These are phyloP conservation scores for Caenorhabditis tropicalis DNA, from an alignment of 1,140 invertebrate genomes.

Conservation along the genomic window DNA sequence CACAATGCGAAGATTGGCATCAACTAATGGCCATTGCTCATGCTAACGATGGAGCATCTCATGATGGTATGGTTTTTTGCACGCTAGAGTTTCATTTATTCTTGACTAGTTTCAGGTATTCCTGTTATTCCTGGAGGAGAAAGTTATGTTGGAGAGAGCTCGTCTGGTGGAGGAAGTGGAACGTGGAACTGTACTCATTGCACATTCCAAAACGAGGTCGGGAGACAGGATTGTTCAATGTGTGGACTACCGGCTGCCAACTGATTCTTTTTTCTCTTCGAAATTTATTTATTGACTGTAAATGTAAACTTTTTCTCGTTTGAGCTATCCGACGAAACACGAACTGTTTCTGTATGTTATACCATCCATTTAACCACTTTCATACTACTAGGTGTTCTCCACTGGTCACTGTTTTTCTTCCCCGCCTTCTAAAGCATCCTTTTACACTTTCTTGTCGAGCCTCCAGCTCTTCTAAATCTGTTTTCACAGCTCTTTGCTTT, in stretches of 20 bases:
- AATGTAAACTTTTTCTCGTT: neutral
- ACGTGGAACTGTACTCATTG: conserved; percentile 66
- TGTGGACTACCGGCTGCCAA: conserved; percentile 62
- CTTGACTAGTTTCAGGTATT: conserved; percentile 10
- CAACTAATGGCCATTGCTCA: conserved; percentile 56
- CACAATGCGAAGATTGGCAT: conserved; percentile 63
- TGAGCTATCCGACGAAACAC: too few relatives aligned
- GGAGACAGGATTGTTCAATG: conserved; percentile 61
- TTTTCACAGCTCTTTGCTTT: too few relatives aligned
- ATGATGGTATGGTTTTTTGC: neutral
- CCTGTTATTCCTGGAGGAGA: neutral
- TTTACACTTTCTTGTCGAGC: too few relatives aligned
- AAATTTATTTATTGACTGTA: conserved; percentile 3
- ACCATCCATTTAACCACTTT: too few relatives aligned
- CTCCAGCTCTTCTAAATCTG: too few relatives aligned
- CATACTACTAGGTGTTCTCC: too few relatives aligned
- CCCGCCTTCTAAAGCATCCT: too few relatives aligned
- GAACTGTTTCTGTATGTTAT: too few relatives aligned
- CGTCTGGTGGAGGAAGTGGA: neutral
- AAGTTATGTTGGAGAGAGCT: neutral
- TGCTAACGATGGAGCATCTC: conserved; percentile 22
- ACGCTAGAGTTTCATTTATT: neutral
- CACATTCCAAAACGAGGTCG: conserved; percentile 65
- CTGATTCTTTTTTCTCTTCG: neutral
- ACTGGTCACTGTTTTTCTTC: too few relatives aligned